Conservation (phyloP, 1,140 invertebrate species). For the Hyposmocoma kahamanoa region DNA sequence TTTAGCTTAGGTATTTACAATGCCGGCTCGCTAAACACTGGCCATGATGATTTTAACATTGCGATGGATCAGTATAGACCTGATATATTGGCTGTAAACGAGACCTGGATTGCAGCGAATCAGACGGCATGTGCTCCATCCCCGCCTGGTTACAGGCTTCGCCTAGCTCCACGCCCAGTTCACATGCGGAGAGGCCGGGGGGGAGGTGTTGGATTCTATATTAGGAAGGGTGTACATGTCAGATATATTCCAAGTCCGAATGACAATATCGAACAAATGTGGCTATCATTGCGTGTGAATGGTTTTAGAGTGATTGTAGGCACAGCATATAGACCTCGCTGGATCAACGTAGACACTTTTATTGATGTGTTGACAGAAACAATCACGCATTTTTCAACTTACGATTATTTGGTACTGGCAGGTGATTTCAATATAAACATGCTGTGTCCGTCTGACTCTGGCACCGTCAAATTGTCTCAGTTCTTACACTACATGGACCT, state of each 20-base stretch:
- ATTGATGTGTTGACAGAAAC: slow-evolving; percentile 9
- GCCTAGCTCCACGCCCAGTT: neutral
- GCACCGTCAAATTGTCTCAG: neutral
- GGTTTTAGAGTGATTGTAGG: neutral
- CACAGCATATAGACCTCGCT: slow-evolving; percentile 8
- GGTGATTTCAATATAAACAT: slow-evolving; percentile 12
- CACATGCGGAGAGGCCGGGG: neutral
- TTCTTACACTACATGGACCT: slow-evolving; percentile 1
- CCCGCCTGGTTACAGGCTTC: slow-evolving; percentile 2
- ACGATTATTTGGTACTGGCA: slow-evolving; percentile 4
- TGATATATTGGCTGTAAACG: neutral
- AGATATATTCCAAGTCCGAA: neutral
- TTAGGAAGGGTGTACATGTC: neutral
- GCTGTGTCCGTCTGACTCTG: neutral
- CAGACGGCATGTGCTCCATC: neutral
- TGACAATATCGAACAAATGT: slow-evolving; percentile 4
- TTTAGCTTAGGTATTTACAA: neutral
- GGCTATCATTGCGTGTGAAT: neutral
- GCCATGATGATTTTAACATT: neutral
- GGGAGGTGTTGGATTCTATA: slow-evolving; percentile 5
- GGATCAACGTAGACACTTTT: slow-evolving; percentile 6
- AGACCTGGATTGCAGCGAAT: neutral
- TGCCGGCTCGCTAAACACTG: neutral
- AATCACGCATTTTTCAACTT: neutral
- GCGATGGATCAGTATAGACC: neutral